Base-by-base conservation (phyloP, 2,113 vertebrate genomes). In the Cyprinodon variegatus region DNA sequence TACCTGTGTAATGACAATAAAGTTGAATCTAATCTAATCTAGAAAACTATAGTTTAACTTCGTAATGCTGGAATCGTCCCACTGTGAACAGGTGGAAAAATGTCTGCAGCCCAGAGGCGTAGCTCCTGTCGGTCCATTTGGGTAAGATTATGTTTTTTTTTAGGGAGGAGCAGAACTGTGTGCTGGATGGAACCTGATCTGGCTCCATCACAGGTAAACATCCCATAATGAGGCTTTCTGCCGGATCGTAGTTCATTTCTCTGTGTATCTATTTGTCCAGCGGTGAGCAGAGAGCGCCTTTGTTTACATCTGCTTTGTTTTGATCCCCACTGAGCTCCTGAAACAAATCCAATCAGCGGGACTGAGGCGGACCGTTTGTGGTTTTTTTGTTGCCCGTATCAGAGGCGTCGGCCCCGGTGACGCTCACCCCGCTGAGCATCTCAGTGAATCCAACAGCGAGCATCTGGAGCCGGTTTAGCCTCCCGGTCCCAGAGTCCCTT, bases 381-480 rank as follows among this genome's bases (percentile, higher is more conserved):
- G 64, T 41, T 86, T 29, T 29, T 29, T 70, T 64, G 76, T 68
- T 75, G 74, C 61, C 78, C 74, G 4, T 36, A 68, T 76, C 17
- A 39, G 79, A 69, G 74, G 67, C 85, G 66, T 66, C 74, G 20
- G 68, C 77, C 83, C 81, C 46, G 0, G 45, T 81, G 87, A 89
- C 84, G 81, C 82, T 75, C 62, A 84, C 83, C 86, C 89, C 14
- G 83, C 83, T 45, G 88, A 74, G 86, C 81, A 63, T 85, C 89
- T 86, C 71, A 79, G 89, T 85, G 87, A 88, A 88, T 74, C 85
- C 84, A 90, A 74, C 90, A 85, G 87, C 29, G 85, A 90, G 85
- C 91, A 90, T 92, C 91, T 90, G 91, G 89, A 88, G 86, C 85
- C 57, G 82, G 83, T 90, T 91, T 88, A 78, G 84, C 80, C 74